Conservation (phyloP, 2,797 vertebrate species). For the Coendou prehensilis region DNA sequence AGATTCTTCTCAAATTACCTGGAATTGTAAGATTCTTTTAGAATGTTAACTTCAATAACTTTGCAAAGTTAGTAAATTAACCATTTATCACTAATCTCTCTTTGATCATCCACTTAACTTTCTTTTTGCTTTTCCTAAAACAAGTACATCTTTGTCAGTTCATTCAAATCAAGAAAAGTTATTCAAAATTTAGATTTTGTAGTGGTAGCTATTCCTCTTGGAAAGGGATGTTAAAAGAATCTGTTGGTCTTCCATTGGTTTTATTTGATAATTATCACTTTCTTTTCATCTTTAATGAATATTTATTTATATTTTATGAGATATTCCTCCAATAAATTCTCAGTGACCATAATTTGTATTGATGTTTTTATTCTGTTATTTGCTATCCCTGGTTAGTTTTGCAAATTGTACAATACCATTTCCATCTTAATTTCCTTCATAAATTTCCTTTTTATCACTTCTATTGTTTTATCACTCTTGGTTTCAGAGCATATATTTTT, state of each 20-base stretch:
- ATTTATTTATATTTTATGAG: background rate
- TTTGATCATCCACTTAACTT: background rate
- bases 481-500: background rate
- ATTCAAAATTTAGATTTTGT: constrained; percentile 19
- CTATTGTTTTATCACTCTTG: constrained; percentile 13
- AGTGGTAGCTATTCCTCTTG: background rate
- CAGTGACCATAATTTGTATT: background rate
- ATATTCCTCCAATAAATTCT: background rate
- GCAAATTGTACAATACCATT: background rate
- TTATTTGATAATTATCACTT: background rate
- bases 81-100: background rate
- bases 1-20: background rate
- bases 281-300: background rate
- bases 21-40: background rate
- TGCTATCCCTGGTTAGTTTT: background rate
- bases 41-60: background rate
- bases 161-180: background rate
- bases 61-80: background rate
- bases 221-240: background rate
- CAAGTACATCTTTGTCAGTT: background rate
- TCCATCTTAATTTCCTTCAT: background rate
- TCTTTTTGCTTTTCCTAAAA: background rate
- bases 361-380: background rate
- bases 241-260: background rate
- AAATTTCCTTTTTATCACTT: background rate